Conservation (phyloP, 2,797 vertebrate species). For the Nyctibius grandis region DNA sequence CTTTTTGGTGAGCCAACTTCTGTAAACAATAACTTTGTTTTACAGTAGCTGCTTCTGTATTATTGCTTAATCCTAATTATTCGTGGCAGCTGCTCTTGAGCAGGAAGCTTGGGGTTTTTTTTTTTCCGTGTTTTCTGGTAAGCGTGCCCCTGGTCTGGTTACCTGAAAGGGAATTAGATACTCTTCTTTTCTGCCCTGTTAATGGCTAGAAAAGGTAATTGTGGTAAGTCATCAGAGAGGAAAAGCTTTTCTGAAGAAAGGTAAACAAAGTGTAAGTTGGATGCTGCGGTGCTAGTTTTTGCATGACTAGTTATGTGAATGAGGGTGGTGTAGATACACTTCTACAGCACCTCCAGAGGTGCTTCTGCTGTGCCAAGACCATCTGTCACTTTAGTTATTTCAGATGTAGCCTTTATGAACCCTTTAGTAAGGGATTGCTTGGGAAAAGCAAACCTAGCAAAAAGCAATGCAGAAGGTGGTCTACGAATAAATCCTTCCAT, state of each 20-base stretch:
- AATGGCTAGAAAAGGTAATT: constrained; percentile 3
- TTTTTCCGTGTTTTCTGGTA: background rate
- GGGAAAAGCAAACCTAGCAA: background rate
- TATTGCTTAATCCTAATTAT: background rate
- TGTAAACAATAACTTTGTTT: background rate
- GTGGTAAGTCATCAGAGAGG: background rate
- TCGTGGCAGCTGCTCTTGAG: background rate
- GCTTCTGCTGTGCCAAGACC: background rate
- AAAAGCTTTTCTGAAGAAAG: constrained; percentile 17
- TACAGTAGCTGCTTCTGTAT: background rate
- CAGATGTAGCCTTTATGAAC: background rate
- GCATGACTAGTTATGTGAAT: background rate
- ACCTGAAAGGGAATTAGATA: background rate
- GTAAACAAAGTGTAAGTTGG: background rate
- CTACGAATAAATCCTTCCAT: background rate
- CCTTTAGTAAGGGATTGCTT: background rate
- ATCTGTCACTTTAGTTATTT: background rate
- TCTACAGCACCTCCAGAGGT: background rate
- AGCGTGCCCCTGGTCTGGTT: background rate
- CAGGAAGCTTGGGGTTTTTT: background rate
- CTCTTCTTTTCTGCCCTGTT: background rate
- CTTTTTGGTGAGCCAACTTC: background rate
- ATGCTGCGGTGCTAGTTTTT: constrained; percentile 1
- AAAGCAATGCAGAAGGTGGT: background rate
- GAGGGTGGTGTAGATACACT: background rate